Base-by-base conservation (phyloP, 2,888 invertebrate species). In the Elmis aenea region DNA sequence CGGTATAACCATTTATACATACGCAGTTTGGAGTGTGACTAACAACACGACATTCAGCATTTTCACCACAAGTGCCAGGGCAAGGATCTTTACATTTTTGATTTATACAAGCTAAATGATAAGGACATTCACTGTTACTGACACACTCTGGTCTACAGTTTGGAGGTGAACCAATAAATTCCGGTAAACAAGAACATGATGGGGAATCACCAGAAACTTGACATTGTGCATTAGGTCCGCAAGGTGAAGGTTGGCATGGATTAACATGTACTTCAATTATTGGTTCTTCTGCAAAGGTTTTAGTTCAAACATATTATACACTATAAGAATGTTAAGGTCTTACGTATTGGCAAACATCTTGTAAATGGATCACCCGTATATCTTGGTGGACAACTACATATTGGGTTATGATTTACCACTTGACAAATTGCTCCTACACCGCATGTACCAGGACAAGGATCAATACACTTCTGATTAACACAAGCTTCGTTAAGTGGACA, bases 391-490 rank as follows among this genome's bases (percentile, higher is more conserved):
- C 88, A 89, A 39, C 77, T 79, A 60, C 88, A 89, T 56, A 84
- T 81, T 1, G 86, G 84, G 62, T 79, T 83, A 58, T 88, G 87
- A 61, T 83, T 85, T 2, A 84, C 75, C 10, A 84, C 81, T 54
- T 79, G 76, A 61, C 88, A 88, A 30, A 74, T 62, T 5, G 88
- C 81, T 53, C 73, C 72, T 5, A 81, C 61, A 12, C 87, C 88
- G 63, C 88, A 89, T 9, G 83, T 76, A 38, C 86, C 87, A 26
- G 75, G 76, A 54, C 85, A 89, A 11, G 88, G 87, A 66, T 89
- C 77, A 26, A 79, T 69, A 61, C 90, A 90, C 68, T 83, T 84
- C 54, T 85, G 83, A 61, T 84, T 85, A 53, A 79, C 79, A 57
- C 90, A 90, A 9, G 88, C 85, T 57, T 79, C 77, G 49, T 79